These are phyloP conservation scores for Scotopteryx bipunctaria DNA, from an alignment of 2,888 invertebrate genomes.

Conservation along the genomic window DNA sequence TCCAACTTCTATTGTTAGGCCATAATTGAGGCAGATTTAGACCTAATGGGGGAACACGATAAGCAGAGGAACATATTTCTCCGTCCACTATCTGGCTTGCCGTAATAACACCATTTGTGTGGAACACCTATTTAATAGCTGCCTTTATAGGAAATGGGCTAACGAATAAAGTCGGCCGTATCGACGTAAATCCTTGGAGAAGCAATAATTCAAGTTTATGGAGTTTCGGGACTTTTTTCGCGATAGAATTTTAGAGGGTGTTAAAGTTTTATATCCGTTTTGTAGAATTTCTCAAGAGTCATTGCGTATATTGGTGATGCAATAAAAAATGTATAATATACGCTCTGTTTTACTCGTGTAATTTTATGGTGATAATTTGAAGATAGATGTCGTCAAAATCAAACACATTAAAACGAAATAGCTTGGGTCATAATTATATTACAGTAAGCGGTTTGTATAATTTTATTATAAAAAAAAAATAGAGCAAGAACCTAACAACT, in stretches of 20 bases:
- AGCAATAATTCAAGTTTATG: constrained; percentile 76
- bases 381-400: too few species aligned
- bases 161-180: constrained; percentile 75
- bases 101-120: constrained; percentile 65
- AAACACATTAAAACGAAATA: not conserved
- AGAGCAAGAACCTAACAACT: too few species aligned
- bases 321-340: not conserved
- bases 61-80: constrained; percentile 58
- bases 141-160: constrained; percentile 66
- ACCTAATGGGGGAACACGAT: constrained; percentile 48
- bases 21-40: constrained; percentile 47
- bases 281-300: constrained; percentile 19
- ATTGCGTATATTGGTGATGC: constrained; percentile 6
- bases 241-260: constrained; percentile 47
- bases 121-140: constrained; percentile 69
- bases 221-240: constrained; percentile 62
- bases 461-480: too few species aligned
- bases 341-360: too few species aligned
- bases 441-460: too few species aligned
- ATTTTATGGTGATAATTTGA: too few species aligned
- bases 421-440: too few species aligned
- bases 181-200: constrained; percentile 69
- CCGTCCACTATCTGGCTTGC: constrained; percentile 56
- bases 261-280: constrained; percentile 53
- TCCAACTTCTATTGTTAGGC: constrained; percentile 43